Evolutionary conservation across 2,113 vertebrate species (phyloP).

Genomic region (Peromyscus maniculatus): DNA sequence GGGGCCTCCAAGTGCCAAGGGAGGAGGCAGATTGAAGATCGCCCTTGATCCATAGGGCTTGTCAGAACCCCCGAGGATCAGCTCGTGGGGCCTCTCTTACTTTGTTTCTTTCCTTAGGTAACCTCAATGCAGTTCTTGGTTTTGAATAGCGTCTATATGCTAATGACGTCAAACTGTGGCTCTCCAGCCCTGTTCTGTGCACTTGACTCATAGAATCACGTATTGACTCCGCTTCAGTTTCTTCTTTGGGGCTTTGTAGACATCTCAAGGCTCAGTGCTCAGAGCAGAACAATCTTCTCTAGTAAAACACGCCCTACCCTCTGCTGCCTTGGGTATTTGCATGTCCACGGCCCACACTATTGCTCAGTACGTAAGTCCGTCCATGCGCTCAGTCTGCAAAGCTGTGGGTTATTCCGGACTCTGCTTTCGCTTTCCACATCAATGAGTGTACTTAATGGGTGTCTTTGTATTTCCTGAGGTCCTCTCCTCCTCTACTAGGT

Average conservation of each 20-base stretch:
- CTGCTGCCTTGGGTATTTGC: not conserved
- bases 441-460: not conserved
- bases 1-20: not conserved
- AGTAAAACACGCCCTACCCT: not conserved
- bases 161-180: not conserved
- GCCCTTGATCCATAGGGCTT: not conserved
- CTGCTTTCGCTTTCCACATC: not conserved
- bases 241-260: not conserved
- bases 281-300: not conserved
- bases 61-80: not conserved
- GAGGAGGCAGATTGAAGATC: not conserved
- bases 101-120: slow-evolving; percentile 20
- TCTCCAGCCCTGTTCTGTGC: not conserved
- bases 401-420: not conserved
- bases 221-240: not conserved
- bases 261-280: not conserved
- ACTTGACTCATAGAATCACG: not conserved
- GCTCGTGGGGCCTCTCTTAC: not conserved
- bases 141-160: not conserved
- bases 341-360: not conserved
- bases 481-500: not conserved
- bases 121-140: not conserved
- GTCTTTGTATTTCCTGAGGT: not conserved
- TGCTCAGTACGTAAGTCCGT: not conserved
- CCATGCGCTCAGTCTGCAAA: not conserved